Conservation (phyloP, 2,888 invertebrate species). For the Pollenia angustigena region DNA sequence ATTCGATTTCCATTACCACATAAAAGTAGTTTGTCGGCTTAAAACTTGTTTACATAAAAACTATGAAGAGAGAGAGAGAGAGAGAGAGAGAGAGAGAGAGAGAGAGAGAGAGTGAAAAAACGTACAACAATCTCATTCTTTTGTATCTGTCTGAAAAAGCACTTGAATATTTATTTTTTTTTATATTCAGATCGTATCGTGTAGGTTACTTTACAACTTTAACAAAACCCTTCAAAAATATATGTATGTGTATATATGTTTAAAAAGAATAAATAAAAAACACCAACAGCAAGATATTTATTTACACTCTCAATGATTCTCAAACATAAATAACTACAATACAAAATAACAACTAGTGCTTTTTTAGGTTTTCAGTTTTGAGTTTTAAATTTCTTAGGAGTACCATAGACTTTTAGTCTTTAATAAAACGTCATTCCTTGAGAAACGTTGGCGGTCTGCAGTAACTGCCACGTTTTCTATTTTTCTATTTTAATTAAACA, state of each 20-base stretch:
- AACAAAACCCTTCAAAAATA: conserved; percentile 60
- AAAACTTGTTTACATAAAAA: conserved; percentile 61
- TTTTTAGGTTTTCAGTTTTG: conserved; percentile 40
- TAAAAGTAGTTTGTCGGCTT: conserved; percentile 12
- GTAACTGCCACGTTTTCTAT: conserved; percentile 78
- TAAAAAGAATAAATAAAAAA: conserved; percentile 8
- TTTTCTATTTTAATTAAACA: conserved; percentile 46
- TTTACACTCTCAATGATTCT: conserved; percentile 60
- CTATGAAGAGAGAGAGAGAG: conserved; percentile 17
- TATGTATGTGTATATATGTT: background rate
- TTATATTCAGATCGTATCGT: conserved; percentile 56
- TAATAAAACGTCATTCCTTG: conserved; percentile 78
- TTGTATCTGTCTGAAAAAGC: conserved; percentile 28
- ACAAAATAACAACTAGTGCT: conserved; percentile 20
- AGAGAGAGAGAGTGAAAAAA: conserved; percentile 26
- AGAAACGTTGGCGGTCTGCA: conserved; percentile 81
- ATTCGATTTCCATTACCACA: conserved; percentile 7
- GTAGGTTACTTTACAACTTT: conserved; percentile 69
- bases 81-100: conserved; percentile 33
- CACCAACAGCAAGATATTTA: conserved; percentile 32
- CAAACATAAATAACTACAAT: conserved; percentile 43
- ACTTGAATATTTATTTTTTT: conserved; percentile 29
- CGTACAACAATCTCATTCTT: conserved; percentile 36
- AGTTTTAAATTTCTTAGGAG: conserved; percentile 73
- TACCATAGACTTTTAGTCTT: conserved; percentile 78